Evolutionary conservation across 2,113 vertebrate genomes (phyloP), one percentile per base, ranked within the genome.

Genomic region (Malurus cyaneus): DNA sequence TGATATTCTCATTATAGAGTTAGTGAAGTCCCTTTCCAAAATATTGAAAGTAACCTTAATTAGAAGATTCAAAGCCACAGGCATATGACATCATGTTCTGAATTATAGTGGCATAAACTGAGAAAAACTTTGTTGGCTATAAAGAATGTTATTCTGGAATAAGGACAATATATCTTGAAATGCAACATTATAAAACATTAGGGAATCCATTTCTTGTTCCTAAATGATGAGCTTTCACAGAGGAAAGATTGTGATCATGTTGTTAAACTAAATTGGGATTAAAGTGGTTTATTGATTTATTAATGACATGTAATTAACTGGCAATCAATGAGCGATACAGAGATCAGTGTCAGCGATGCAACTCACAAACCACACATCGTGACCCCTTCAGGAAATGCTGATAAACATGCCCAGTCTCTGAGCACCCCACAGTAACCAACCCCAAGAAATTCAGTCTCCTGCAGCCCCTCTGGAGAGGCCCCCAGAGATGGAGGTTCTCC

Each of bases 391-490:
- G 34, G 42, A 80, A 52, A 28, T 20, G 31, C 6, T 53, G 19
- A 46, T 24, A 6, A 71, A 29, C 19, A 21, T 2, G 1, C 11
- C 12, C 18, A 34, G 8, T 49, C 28, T 46, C 32, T 67, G 49
- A 54, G 3, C 16, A 24, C 4, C 7, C 13, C 19, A 60, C 42
- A 31, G 39, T 44, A 36, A 18, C 29, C 19, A 14, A 28, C 24
- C 23, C 25, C 12, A 53, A 26, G 39, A 25, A 15, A 17, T 14
- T 16, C 31, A 39, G 11, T 23, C 4, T 26, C 32, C 16, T 46
- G 31, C 46, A 46, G 21, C 5, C 3, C 3, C 14, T 50, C 14
- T 0, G 1, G 25, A 21, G 34, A 39, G 65, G 8, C 2, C 5
- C 5, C 17, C 23, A 4, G 28, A 4, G 20, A 23, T 1, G 7